Evolutionary conservation across 1,140 invertebrate genomes (phyloP), one percentile per base, ranked within the genome.

Genomic region (Gerris buenoi): DNA sequence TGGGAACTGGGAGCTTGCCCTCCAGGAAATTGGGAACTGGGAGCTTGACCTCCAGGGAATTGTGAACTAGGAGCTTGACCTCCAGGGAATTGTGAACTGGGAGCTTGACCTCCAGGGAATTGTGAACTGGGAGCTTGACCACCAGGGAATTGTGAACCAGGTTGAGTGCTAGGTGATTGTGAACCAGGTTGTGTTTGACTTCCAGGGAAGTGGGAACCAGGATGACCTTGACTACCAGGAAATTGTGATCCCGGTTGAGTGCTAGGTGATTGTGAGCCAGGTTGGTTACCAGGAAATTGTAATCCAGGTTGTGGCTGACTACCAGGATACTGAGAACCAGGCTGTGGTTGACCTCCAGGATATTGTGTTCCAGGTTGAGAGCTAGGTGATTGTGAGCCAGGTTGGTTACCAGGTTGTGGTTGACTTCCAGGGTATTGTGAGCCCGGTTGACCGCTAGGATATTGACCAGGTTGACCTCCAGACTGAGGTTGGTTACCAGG

Each of bases 241-340:
- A 57, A 29, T 57, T 64, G 63, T 59, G 68, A 28, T 59, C 62
- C 60, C 29, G 28, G 57, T 59, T 65, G 67, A 56, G 5, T 46
- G 33, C 33, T 18, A 46, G 33, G 33, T 10, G 5, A 46, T 46
- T 46, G 23, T 13, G 15, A 25, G 5, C 58, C 58, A 60, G 58
- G 58, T 22, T 60, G 58, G 5, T 22, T 22, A 13, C 58, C 58
- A 60, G 58, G 58, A 13, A 3, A 13, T 22, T 60, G 58, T 13
- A 22, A 25, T 14, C 15, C 23, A 46, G 33, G 26, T 46, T 46
- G 33, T 46, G 5, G 33, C 18, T 46, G 33, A 46, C 5, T 22
- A 60, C 58, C 58, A 60, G 58, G 58, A 60, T 5, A 60, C 58
- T 60, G 58, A 22, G 5, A 3, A 22, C 15, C 23, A 46, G 33